Evolutionary conservation across 2,797 vertebrate genomes (phyloP), one percentile per base, ranked within the genome.

Genomic region (Adelosebastes latens): DNA sequence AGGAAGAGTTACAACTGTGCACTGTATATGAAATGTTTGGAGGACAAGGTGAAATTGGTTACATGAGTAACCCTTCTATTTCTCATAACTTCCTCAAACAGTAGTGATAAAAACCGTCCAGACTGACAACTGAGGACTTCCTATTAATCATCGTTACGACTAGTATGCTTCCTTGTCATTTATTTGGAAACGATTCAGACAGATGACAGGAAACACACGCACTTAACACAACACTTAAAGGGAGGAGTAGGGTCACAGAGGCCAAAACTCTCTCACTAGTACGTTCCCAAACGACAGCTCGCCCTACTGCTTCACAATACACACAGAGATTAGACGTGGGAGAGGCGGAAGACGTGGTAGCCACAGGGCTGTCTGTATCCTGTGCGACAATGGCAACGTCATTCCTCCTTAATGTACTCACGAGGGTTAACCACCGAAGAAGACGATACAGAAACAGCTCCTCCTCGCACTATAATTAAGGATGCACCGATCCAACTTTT

Each of bases 361-460:
- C 79, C 75, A 77, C 39, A 56, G 81, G 84, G 65, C 55, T 76
- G 46, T 20, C 8, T 61, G 55, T 68, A 24, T 71, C 55, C 60
- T 42, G 36, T 3, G 4, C 22, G 8, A 88, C 85, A 85, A 78
- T 70, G 32, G 59, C 65, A 46, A 6, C 4, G 18, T 9, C 82
- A 55, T 85, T 76, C 79, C 78, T 74, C 79, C 56, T 78, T 82
- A 80, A 91, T 76, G 46, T 61, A 20, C 27, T 64, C 74, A 53
- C 20, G 18, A 79, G 82, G 81, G 65, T 64, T 64, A 36, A 77
- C 72, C 36, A 64, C 18, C 39, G 56, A 39, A 75, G 20, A 72
- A 55, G 60, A 72, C 67, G 2, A 81, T 11, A 84, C 6, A 59
- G 22, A 69, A 22, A 67, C 12, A 32, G 39, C 18, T 62, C 22